Percentiles rank a stretch among this genome's conserved stretches.
Evolutionary conservation across 1,140 invertebrate species (phyloP).

Genomic region (Condylostylus longicornis): DNA sequence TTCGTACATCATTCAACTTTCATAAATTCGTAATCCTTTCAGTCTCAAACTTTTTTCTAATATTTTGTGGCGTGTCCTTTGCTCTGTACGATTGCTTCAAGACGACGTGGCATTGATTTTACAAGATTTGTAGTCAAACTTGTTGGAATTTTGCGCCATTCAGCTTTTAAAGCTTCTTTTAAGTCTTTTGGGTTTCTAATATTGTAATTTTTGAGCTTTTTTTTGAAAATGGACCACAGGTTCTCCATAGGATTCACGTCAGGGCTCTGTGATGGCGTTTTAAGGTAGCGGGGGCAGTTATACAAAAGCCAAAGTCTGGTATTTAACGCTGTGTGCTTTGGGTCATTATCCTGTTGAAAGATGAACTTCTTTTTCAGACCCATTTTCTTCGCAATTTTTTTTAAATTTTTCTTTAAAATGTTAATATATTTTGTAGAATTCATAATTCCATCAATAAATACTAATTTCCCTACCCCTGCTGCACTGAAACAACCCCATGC

Average conservation of each 20-base stretch:
- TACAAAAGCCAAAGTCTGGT: conserved; percentile 14
- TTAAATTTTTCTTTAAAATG: conserved; percentile 13
- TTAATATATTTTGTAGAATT: conserved; percentile 8
- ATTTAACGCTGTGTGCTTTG: conserved; percentile 18
- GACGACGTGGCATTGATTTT: conserved; percentile 5
- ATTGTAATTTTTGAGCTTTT: conserved; percentile 2
- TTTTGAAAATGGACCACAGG: conserved; percentile 21
- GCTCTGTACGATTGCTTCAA: conserved; percentile 8
- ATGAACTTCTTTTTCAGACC: background rate
- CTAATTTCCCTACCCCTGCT: conserved; percentile 15
- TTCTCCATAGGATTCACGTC: conserved; percentile 16
- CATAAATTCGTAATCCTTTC: too few relatives aligned
- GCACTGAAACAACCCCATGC: conserved; percentile 23
- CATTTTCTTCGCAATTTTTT: conserved; percentile 10
- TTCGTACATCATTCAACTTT: too few relatives aligned
- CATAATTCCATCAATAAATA: conserved; percentile 13
- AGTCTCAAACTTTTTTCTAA: too few relatives aligned
- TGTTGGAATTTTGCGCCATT: conserved; percentile 12
- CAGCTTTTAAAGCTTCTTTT: conserved; percentile 7
- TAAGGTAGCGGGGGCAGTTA: conserved; percentile 9
- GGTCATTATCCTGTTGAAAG: conserved; percentile 16
- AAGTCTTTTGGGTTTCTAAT: conserved; percentile 1
- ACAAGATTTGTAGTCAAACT: conserved; percentile 7
- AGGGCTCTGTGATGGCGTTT: conserved; percentile 22
- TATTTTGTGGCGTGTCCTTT: too few relatives aligned